Conservation (phyloP, 2,113 vertebrate genomes). For the Cyprinodon tularosa region DNA sequence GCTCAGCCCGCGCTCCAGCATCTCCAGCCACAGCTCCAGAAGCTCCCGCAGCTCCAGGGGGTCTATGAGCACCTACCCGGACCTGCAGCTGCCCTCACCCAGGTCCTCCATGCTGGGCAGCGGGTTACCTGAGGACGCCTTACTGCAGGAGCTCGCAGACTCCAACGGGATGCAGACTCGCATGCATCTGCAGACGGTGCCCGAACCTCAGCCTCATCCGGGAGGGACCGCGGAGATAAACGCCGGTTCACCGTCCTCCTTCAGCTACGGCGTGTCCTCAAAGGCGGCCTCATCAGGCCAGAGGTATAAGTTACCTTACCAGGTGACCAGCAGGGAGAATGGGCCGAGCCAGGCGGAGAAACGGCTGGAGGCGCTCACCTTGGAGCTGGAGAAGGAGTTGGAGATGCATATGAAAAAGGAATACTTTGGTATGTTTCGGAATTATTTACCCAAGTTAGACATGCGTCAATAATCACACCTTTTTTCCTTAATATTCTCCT, state of each 20-base stretch:
- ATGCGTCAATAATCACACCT: not conserved
- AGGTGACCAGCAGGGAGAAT: constrained; percentile 88
- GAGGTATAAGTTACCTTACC: constrained; percentile 88
- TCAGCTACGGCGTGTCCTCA: constrained; percentile 71
- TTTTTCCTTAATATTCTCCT: not conserved
- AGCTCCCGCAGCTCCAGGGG: constrained; percentile 88
- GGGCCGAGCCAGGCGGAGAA: constrained; percentile 92
- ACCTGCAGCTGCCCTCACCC: constrained; percentile 86
- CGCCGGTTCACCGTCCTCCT: constrained; percentile 66
- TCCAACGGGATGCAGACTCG: constrained; percentile 74
- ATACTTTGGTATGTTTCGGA: constrained; percentile 88
- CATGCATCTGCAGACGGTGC: constrained; percentile 77
- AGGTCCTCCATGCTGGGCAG: constrained; percentile 84
- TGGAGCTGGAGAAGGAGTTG: constrained; percentile 96
- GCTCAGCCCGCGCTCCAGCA: constrained; percentile 89
- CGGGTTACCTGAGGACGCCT: constrained; percentile 79
- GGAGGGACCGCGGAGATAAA: constrained; percentile 61
- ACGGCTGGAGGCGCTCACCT: constrained; percentile 92
- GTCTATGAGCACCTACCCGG: constrained; percentile 88
- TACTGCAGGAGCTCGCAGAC: constrained; percentile 80
- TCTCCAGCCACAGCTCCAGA: constrained; percentile 90
- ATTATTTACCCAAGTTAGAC: not conserved
- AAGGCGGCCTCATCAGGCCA: constrained; percentile 77
- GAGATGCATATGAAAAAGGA: constrained; percentile 97
- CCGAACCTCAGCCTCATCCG: constrained; percentile 71